Evolutionary conservation across 2,888 invertebrate genomes (phyloP).

Genomic region (Ferdinandea cuprea): DNA sequence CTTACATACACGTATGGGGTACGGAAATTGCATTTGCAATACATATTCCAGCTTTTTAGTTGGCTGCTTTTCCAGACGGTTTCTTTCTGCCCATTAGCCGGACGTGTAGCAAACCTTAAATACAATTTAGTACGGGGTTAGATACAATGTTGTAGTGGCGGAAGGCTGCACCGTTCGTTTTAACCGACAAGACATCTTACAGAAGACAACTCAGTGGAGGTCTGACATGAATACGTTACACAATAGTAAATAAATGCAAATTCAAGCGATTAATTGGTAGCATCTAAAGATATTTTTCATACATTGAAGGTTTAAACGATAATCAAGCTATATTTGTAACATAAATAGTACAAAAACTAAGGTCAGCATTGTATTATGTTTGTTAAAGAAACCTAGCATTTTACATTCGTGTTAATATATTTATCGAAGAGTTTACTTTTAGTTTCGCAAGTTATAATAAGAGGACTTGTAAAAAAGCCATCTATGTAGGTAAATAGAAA

Average conservation of each 20-base stretch:
- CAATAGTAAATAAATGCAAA: not conserved
- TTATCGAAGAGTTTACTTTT: no score
- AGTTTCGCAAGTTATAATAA: no score
- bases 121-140: not conserved
- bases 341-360: no score
- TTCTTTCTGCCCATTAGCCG: not conserved
- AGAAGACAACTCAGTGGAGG: not conserved
- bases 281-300: not conserved
- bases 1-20: not conserved
- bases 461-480: no score
- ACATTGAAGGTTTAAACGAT: not conserved
- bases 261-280: not conserved
- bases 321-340: no score
- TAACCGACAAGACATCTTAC: not conserved
- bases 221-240: slow-evolving; percentile 1
- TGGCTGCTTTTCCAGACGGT: not conserved
- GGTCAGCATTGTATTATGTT: no score
- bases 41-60: not conserved
- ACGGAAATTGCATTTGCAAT: not conserved
- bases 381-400: no score
- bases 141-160: slow-evolving; percentile 12
- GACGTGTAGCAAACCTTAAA: not conserved
- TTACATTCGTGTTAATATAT: no score
- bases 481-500: no score
- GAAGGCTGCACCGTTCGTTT: not conserved